A percentile compares a stretch with the other conserved stretches of the same genome.
Conservation (phyloP, 2,888 invertebrate genomes). For the Apantesis nais region DNA sequence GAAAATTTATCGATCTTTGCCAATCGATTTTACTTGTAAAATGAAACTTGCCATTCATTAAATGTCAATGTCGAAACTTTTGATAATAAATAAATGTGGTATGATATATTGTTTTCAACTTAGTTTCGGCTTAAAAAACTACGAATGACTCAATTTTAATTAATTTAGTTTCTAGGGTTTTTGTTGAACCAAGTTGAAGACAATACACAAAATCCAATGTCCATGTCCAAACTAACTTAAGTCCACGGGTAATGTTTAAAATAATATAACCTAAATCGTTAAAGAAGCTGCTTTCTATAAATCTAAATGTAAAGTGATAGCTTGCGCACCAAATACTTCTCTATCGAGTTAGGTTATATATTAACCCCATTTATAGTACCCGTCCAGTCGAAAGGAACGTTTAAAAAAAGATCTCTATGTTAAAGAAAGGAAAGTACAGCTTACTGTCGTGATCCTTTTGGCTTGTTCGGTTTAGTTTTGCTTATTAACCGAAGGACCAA, state of each 20-base stretch:
- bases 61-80: slow-evolving; percentile 41
- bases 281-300: slow-evolving; percentile 67
- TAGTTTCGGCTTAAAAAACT: background rate
- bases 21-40: slow-evolving; percentile 30
- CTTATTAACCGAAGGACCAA: slow-evolving; percentile 30
- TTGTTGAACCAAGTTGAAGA: slow-evolving; percentile 15
- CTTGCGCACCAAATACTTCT: slow-evolving; percentile 57
- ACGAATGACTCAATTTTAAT: background rate
- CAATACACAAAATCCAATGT: slow-evolving; percentile 27
- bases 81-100: slow-evolving; percentile 27
- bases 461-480: slow-evolving; percentile 47
- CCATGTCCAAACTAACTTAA: slow-evolving; percentile 38
- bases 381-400: slow-evolving; percentile 69
- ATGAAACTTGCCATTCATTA: slow-evolving; percentile 47
- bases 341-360: slow-evolving; percentile 60
- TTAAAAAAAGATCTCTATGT: slow-evolving; percentile 37
- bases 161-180: background rate
- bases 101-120: slow-evolving; percentile 30
- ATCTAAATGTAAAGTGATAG: slow-evolving; percentile 54
- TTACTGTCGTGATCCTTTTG: slow-evolving; percentile 49
- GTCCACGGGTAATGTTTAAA: slow-evolving; percentile 40
- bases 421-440: slow-evolving; percentile 25
- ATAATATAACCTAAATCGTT: slow-evolving; percentile 57
- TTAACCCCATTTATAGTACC: slow-evolving; percentile 49
- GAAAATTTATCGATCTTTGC: slow-evolving; percentile 40